Evolutionary conservation across 2,888 invertebrate genomes (phyloP).

Genomic region (Cataglyphis rosenhaueri): DNA sequence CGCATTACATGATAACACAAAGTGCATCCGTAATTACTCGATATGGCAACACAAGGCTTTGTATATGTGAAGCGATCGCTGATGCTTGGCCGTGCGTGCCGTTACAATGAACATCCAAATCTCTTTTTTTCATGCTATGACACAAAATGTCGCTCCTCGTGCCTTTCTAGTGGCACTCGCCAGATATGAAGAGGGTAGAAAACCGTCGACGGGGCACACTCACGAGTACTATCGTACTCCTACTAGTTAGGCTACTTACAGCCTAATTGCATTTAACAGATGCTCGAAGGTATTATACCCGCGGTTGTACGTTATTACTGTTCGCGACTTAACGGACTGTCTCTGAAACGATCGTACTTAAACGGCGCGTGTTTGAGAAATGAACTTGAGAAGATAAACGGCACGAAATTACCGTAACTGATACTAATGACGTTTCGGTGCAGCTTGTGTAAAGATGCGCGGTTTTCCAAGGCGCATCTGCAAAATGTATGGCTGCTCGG

Average conservation of each 20-base stretch:
- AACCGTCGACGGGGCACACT: constrained; percentile 76
- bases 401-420: constrained; percentile 37
- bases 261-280: constrained; percentile 77
- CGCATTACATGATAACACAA: background rate
- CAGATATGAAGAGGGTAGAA: constrained; percentile 64
- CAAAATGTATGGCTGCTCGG: constrained; percentile 9
- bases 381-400: constrained; percentile 19
- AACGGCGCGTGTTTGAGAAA: constrained; percentile 33
- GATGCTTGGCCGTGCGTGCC: constrained; percentile 75
- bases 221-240: constrained; percentile 54
- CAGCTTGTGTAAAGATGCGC: constrained; percentile 2
- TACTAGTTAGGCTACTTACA: background rate
- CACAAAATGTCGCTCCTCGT: constrained; percentile 49
- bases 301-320: constrained; percentile 1
- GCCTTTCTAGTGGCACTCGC: constrained; percentile 72
- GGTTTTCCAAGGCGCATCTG: background rate
- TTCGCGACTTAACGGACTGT: constrained; percentile 14
- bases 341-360: background rate
- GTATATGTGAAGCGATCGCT: constrained; percentile 37
- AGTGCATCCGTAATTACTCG: background rate
- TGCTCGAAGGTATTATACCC: constrained; percentile 61
- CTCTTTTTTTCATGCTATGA: constrained; percentile 75
- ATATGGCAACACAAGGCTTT: constrained; percentile 16
- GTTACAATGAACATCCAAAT: constrained; percentile 81
- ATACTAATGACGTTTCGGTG: constrained; percentile 29